phyloP scores from a whole-genome alignment of 1,140 invertebrate species.

The Vanessa tameamea region DNA sequence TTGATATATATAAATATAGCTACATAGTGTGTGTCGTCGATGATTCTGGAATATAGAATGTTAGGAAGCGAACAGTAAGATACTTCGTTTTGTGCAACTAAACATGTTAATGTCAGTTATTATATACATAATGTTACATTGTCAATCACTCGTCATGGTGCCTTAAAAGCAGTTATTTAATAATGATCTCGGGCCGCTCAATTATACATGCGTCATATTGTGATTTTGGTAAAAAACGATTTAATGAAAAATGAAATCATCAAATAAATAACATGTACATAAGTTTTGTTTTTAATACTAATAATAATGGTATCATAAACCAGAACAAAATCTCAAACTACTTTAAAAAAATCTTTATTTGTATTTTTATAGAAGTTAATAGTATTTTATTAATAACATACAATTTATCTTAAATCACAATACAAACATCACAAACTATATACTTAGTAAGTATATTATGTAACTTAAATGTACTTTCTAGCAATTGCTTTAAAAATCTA shows the following conservation, averaged over 20 bases:
- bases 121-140: constrained; percentile 1
- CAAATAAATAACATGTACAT: too few species aligned
- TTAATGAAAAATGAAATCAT: too few species aligned
- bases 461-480: too few species aligned
- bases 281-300: too few species aligned
- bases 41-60: background rate
- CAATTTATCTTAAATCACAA: background rate
- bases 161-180: background rate
- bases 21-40: background rate
- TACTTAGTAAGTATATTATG: too few species aligned
- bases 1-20: constrained; percentile 14
- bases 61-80: background rate
- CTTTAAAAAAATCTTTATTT: too few species aligned
- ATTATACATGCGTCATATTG: too few species aligned
- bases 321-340: too few species aligned
- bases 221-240: too few species aligned
- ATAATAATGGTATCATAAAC: too few species aligned
- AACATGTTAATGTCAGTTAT: background rate
- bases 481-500: too few species aligned
- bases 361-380: too few species aligned
- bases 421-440: background rate
- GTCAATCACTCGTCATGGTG: background rate
- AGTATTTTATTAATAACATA: background rate
- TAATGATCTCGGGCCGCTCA: background rate
- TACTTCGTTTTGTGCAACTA: background rate